Percentiles rank a stretch among this genome's conserved stretches.
Evolutionary conservation across 2,888 invertebrate species (phyloP).

Genomic region (Chromoteleia sp.): DNA sequence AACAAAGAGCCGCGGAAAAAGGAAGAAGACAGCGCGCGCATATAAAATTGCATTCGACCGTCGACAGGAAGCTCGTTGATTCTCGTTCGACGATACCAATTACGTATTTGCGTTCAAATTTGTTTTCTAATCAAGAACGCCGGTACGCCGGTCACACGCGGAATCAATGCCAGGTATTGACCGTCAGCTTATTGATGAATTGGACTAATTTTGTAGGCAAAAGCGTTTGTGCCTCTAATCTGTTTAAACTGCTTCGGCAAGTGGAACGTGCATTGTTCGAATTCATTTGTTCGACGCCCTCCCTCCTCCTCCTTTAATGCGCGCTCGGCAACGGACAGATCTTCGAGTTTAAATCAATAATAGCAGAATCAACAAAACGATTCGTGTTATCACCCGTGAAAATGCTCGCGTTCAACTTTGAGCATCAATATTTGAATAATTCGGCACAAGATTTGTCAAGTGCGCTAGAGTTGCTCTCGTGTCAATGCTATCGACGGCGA

Average conservation of each 20-base stretch:
- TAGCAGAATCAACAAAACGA: constrained; percentile 43
- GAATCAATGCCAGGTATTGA: constrained; percentile 45
- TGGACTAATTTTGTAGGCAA: constrained; percentile 48
- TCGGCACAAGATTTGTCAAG: constrained; percentile 39
- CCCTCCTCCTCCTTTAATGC: constrained; percentile 50
- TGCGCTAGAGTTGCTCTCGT: constrained; percentile 13
- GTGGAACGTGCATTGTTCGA: constrained; percentile 29
- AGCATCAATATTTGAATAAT: constrained; percentile 56
- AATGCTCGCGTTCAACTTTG: constrained; percentile 39
- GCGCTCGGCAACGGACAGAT: constrained; percentile 22
- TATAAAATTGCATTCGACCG: constrained; percentile 29
- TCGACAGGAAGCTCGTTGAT: constrained; percentile 21
- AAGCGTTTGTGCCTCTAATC: constrained; percentile 56
- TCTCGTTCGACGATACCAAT: constrained; percentile 23
- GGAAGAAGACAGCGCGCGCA: constrained; percentile 11
- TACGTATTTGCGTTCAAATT: constrained; percentile 31
- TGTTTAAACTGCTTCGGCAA: constrained; percentile 42
- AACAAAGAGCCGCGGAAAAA: constrained; percentile 31
- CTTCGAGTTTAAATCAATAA: constrained; percentile 53
- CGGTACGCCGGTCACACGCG: not conserved
- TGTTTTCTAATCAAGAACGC: constrained; percentile 49
- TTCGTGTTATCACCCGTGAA: constrained; percentile 46
- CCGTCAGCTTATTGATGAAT: constrained; percentile 51
- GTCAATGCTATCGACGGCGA: not conserved
- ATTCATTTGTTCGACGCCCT: constrained; percentile 52